Evolutionary conservation across 2,888 invertebrate genomes (phyloP).

Genomic region (Heliconius cydno): DNA sequence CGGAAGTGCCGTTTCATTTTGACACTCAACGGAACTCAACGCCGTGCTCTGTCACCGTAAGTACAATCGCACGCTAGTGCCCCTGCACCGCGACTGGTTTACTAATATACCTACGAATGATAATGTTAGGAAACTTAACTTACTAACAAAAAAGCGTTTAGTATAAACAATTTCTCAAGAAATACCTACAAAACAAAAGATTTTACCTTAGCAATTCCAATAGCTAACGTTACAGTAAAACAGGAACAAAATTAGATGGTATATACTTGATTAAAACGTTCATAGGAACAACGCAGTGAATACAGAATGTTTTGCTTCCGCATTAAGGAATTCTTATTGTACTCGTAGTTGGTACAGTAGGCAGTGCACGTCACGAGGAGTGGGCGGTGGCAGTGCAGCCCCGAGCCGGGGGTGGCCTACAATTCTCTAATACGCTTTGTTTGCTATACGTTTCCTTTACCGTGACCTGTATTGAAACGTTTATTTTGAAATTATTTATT

Average conservation of each 20-base stretch:
- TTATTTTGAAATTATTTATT: conserved; percentile 12
- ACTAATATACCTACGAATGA: not conserved
- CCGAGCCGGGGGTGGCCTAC: conserved; percentile 72
- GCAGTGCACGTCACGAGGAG: conserved; percentile 55
- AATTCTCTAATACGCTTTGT: conserved; percentile 73
- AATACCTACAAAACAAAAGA: not conserved
- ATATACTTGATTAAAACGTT: conserved; percentile 20
- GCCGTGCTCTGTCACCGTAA: not conserved
- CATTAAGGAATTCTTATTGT: conserved; percentile 42
- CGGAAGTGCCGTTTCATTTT: no score
- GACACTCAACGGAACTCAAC: no score
- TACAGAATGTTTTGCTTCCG: conserved; percentile 41
- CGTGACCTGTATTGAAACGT: conserved; percentile 54
- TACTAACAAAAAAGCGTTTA: no score
- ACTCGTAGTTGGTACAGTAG: conserved; percentile 43
- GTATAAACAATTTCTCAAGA: not conserved
- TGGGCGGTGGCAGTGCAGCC: conserved; percentile 73
- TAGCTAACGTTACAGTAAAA: not conserved
- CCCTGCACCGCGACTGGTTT: not conserved
- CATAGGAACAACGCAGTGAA: conserved; percentile 29
- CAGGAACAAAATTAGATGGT: conserved; percentile 13
- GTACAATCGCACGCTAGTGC: not conserved
- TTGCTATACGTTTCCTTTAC: conserved; percentile 71
- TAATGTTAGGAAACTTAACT: not conserved
- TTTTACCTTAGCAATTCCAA: not conserved